Conservation (phyloP, 30 jellyfish, hydroid and myxozoan species). For the Mastigias papua region DNA sequence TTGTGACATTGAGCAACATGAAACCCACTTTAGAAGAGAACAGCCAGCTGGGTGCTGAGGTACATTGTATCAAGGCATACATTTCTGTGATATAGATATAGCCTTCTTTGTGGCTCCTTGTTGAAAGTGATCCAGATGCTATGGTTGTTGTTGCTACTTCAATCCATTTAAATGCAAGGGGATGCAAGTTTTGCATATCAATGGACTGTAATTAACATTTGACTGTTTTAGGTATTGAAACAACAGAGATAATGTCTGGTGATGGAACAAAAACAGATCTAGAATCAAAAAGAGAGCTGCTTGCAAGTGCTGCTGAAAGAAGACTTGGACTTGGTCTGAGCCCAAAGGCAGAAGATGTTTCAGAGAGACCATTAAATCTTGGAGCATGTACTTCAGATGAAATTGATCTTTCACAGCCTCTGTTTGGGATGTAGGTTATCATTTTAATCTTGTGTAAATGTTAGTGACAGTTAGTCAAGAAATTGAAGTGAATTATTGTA, state of each 20-base stretch:
- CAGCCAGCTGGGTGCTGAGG: too few relatives aligned
- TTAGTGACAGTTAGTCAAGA: too few relatives aligned
- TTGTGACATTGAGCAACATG: too few relatives aligned
- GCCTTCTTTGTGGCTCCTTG: too few relatives aligned
- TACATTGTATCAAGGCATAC: too few relatives aligned
- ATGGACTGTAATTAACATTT: not conserved
- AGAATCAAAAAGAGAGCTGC: slow-evolving; percentile 51
- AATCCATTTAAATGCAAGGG: too few relatives aligned
- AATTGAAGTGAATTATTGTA: too few relatives aligned
- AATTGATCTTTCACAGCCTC: slow-evolving; percentile 45
- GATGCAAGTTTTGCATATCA: not conserved
- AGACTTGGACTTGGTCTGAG: slow-evolving; percentile 55
- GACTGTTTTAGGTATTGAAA: slow-evolving; percentile 11
- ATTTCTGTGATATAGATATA: too few relatives aligned
- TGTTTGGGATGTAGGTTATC: slow-evolving; percentile 15
- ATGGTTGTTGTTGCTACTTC: too few relatives aligned
- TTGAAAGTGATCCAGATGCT: too few relatives aligned
- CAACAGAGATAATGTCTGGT: slow-evolving; percentile 5
- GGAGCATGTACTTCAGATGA: slow-evolving; percentile 55
- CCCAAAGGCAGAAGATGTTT: not conserved
- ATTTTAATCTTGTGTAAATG: not conserved
- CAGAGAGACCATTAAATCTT: slow-evolving; percentile 3
- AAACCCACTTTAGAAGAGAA: too few relatives aligned
- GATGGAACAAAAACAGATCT: slow-evolving; percentile 3
- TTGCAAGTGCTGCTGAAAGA: slow-evolving; percentile 87